Conservation (phyloP, 2,888 invertebrate genomes). For the Folsomia manolachei region DNA sequence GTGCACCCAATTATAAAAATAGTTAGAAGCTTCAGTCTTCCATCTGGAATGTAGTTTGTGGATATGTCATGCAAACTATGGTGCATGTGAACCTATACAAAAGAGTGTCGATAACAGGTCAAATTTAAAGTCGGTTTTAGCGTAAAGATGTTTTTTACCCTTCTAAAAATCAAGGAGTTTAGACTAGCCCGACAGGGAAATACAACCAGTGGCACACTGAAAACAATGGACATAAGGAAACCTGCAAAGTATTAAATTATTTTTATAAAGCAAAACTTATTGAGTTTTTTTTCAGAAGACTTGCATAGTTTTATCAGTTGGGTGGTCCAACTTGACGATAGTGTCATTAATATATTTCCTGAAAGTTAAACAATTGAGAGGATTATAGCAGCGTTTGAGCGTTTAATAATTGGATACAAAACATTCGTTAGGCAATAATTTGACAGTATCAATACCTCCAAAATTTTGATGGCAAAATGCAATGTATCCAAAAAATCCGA, state of each 20-base stretch:
- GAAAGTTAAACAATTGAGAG: constrained; percentile 51
- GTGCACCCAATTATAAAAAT: constrained; percentile 72
- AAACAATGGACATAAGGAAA: constrained; percentile 91
- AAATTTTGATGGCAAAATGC: constrained; percentile 78
- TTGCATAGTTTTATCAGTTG: constrained; percentile 89
- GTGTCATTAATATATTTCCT: constrained; percentile 88
- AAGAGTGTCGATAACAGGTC: no score
- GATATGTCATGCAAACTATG: constrained; percentile 50
- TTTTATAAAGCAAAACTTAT: no score
- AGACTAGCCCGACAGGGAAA: constrained; percentile 93
- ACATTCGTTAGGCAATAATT: no score
- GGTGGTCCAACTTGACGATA: constrained; percentile 75
- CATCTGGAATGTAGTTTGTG: constrained; percentile 71
- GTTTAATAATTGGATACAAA: no score
- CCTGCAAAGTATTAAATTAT: no score
- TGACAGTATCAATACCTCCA: constrained; percentile 65
- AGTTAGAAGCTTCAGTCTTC: constrained; percentile 79
- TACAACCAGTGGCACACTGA: constrained; percentile 94
- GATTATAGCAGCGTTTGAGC: no score
- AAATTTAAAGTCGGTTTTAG: no score
- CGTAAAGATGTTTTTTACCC: no score
- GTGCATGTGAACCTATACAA: constrained; percentile 28
- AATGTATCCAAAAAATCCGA: constrained; percentile 89
- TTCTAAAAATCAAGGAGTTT: constrained; percentile 81
- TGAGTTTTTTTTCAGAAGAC: no score